Percentiles rank a stretch among this genome's conserved stretches.
phyloP scores from a whole-genome alignment of 2,113 vertebrate species.

The Blennius ocellaris region DNA sequence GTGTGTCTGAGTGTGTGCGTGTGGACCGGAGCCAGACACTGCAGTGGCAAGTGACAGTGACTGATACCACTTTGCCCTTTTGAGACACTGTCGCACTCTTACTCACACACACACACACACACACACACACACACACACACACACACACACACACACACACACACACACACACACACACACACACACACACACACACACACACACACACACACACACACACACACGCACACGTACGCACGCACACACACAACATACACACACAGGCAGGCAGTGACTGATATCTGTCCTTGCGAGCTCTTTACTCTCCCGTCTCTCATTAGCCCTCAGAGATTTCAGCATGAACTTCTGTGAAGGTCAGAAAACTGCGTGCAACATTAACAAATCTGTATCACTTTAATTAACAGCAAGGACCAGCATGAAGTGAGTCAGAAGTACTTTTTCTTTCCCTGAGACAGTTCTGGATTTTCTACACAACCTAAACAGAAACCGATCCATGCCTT shows the following conservation, averaged over 20 bases:
- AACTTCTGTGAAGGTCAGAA: constrained; percentile 48
- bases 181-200: constrained; percentile 7
- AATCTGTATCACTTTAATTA: constrained; percentile 35
- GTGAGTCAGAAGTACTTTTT: neutral
- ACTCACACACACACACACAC: constrained; percentile 11
- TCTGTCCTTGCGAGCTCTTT: constrained; percentile 45
- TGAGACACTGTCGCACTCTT: constrained; percentile 20
- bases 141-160: neutral
- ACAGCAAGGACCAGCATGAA: neutral
- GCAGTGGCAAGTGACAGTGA: constrained; percentile 73
- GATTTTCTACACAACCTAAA: neutral
- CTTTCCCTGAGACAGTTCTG: neutral
- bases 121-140: constrained; percentile 1
- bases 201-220: neutral
- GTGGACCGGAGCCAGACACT: constrained; percentile 66
- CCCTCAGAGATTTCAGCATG: constrained; percentile 14
- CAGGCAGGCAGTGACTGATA: constrained; percentile 43
- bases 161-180: constrained; percentile 4
- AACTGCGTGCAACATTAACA: neutral
- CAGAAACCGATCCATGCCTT: neutral
- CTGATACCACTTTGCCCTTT: constrained; percentile 65
- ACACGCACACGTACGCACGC: constrained; percentile 3
- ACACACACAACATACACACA: constrained; percentile 3
- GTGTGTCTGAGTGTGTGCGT: constrained; percentile 42
- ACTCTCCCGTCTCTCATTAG: constrained; percentile 11